Evolutionary conservation across 2,113 vertebrate species (phyloP).

Genomic region (Proteles cristata): DNA sequence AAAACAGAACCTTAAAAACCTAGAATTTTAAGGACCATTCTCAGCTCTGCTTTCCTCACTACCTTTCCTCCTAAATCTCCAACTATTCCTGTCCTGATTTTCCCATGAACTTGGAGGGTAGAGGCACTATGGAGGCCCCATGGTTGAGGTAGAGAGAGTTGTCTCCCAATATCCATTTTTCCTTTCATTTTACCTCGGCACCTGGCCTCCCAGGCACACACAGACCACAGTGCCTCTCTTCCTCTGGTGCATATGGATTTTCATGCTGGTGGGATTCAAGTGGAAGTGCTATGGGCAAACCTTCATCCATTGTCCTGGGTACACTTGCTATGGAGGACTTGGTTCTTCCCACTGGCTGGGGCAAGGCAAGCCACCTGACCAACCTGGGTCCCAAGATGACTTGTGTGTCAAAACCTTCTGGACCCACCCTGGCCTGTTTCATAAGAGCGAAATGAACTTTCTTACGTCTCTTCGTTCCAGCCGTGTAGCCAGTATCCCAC

Average conservation of each 20-base stretch:
- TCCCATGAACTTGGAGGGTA: not conserved
- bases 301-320: not conserved
- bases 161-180: not conserved
- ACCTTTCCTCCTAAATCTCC: not conserved
- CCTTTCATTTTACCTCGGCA: not conserved
- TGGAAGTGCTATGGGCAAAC: rapidly evolving
- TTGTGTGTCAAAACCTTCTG: not conserved
- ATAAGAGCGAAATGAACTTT: not conserved
- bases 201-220: not conserved
- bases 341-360: not conserved
- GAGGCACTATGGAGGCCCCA: not conserved
- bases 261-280: not conserved
- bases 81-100: not conserved
- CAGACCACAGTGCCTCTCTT: rapidly evolving
- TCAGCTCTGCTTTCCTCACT: not conserved
- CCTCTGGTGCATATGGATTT: too few relatives aligned
- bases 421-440: not conserved
- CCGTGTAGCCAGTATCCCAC: not conserved
- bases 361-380: not conserved
- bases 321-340: rapidly evolving
- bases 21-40: not conserved
- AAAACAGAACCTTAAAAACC: not conserved
- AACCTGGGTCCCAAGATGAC: not conserved
- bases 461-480: not conserved
- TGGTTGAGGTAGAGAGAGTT: not conserved